A percentile compares a stretch with the other conserved stretches of the same genome.
These are phyloP conservation scores for Sclerurus mexicanus DNA, from an alignment of 2,113 vertebrate species.

Conservation along the genomic window DNA sequence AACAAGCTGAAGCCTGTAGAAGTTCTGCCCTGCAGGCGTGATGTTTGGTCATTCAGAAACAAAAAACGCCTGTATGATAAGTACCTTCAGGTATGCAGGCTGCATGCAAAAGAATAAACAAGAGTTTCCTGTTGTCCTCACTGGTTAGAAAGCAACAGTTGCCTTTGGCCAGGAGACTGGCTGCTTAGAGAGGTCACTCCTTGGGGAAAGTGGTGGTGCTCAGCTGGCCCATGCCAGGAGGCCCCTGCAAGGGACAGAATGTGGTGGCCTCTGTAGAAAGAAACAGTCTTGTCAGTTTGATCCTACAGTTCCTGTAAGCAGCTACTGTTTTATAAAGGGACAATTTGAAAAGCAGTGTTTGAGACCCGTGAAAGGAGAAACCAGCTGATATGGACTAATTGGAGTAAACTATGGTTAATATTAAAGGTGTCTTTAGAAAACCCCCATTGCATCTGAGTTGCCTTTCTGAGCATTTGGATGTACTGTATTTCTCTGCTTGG, in stretches of 20 bases:
- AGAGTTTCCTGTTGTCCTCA: not conserved
- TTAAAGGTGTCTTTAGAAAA: not conserved
- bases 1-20: not conserved
- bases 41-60: not conserved
- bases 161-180: not conserved
- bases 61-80: not conserved
- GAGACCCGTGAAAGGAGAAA: not conserved
- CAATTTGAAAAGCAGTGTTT: not conserved
- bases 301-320: not conserved
- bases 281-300: not conserved
- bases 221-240: rapidly evolving
- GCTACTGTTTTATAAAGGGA: not conserved
- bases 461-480: not conserved
- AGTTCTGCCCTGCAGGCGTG: not conserved
- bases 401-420: not conserved
- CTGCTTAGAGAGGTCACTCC: rapidly evolving
- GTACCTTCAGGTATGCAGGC: not conserved
- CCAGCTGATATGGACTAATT: not conserved
- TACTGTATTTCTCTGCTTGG: not conserved
- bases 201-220: not conserved
- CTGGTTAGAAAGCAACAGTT: rapidly evolving
- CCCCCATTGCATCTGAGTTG: not conserved
- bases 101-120: not conserved
- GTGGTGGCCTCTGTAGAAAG: not conserved
- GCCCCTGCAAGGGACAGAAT: not conserved